Evolutionary conservation across 2,113 vertebrate genomes (phyloP), one percentile per base, ranked within the genome.

Genomic region (Lagopus muta): DNA sequence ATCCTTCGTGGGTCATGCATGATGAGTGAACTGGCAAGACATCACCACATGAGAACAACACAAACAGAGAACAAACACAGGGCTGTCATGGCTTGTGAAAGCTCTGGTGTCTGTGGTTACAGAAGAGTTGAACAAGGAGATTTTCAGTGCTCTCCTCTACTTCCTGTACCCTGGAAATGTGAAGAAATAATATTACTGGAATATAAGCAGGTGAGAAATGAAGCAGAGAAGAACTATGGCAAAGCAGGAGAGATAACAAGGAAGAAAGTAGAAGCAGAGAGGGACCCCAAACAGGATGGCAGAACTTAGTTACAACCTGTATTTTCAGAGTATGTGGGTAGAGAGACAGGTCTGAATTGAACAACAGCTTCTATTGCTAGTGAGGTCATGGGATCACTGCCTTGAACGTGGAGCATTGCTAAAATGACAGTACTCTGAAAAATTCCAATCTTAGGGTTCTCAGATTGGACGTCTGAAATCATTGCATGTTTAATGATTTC

Each of bases 401-500:
- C 94, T 47, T 83, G 79, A 88, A 42, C 20, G 15, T 13, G 42
- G 38, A 43, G 47, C 45, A 36, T 78, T 73, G 64, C 48, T 90
- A 54, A 74, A 87, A 74, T 71, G 78, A 60, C 79, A 86, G 34
- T 75, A 62, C 57, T 71, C 60, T 89, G 93, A 85, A 86, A 94
- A 93, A 92, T 75, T 75, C 57, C 78, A 69, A 57, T 52, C 76
- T 78, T 78, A 70, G 50, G 73, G 38, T 34, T n/a, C 79, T 97
- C 85, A 80, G 47, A 57, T 36, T 86, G 72, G 62, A 50, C 89
- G 82, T 91, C 78, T 94, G 50, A 89, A 93, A 89, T 91, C 79
- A 93, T 17, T 92, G 72, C 55, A 80, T 74, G 73, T 76, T 83
- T 95, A 89, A 92, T 92, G 82, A 78, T 89, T 94, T 93, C 91